Conservation (phyloP, 1,140 invertebrate genomes). For the Lepidurus arcticus region DNA sequence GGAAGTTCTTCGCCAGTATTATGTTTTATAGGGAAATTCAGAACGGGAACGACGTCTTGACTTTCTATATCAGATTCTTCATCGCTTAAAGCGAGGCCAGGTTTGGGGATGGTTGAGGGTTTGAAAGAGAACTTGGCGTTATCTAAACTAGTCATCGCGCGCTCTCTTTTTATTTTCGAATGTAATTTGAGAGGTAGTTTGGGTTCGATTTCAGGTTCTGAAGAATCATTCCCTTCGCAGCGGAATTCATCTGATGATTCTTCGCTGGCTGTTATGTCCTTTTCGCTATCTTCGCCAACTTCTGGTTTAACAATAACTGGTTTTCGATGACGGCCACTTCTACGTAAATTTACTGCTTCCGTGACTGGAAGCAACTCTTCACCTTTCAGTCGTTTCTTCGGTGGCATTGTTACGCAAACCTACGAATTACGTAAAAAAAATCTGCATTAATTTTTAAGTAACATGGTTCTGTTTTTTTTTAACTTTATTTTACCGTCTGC, state of each 20-base stretch:
- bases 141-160: background rate
- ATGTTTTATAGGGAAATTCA: background rate
- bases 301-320: background rate
- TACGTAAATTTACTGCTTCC: background rate
- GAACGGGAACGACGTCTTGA: background rate
- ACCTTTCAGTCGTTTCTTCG: background rate
- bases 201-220: background rate
- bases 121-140: background rate
- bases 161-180: background rate
- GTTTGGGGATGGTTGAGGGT: background rate
- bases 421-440: no score
- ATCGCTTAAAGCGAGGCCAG: background rate
- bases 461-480: no score
- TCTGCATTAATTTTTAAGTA: no score
- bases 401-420: background rate
- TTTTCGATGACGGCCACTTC: background rate
- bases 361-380: background rate
- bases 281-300: background rate
- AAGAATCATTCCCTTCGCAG: background rate
- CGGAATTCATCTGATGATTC: constrained; percentile 6
- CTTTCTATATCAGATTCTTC: background rate
- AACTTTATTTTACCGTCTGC: no score
- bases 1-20: background rate
- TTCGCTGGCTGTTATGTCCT: background rate
- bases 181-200: background rate